phyloP scores from a whole-genome alignment of 2,113 vertebrate species.

The Zosterops hypoxanthus region DNA sequence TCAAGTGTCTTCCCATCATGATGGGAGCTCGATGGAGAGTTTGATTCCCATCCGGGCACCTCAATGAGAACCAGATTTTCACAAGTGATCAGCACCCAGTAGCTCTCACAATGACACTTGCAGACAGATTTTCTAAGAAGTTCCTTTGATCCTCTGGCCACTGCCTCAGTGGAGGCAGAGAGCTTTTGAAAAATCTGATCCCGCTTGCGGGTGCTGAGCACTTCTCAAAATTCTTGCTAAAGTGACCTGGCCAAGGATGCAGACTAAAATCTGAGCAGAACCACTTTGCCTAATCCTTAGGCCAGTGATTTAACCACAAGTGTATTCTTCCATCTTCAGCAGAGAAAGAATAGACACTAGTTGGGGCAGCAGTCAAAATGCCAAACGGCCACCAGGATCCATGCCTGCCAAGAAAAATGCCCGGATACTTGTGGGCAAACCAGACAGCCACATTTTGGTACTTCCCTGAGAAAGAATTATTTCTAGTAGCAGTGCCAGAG shows the following conservation, averaged over 20 bases:
- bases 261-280: constrained; percentile 50
- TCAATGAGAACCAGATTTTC: constrained; percentile 33
- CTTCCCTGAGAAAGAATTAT: constrained; percentile 39
- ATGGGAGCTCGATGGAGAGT: not conserved
- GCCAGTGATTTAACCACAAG: constrained; percentile 53
- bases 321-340: constrained; percentile 33
- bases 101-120: not conserved
- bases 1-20: not conserved
- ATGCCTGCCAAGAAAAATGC: constrained; percentile 44
- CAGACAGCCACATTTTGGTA: constrained; percentile 40
- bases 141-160: constrained; percentile 12
- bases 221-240: constrained; percentile 49
- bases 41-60: not conserved
- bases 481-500: constrained; percentile 3
- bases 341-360: constrained; percentile 36
- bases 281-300: constrained; percentile 20
- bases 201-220: constrained; percentile 14
- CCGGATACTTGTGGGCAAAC: constrained; percentile 32
- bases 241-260: constrained; percentile 42
- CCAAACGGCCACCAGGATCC: not conserved
- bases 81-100: not conserved
- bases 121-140: constrained; percentile 21
- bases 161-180: not conserved
- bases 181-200: constrained; percentile 36
- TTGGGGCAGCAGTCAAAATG: constrained; percentile 15